These are phyloP conservation scores for Prolemur simus DNA, from an alignment of 2,113 vertebrate genomes.

Conservation along the genomic window DNA sequence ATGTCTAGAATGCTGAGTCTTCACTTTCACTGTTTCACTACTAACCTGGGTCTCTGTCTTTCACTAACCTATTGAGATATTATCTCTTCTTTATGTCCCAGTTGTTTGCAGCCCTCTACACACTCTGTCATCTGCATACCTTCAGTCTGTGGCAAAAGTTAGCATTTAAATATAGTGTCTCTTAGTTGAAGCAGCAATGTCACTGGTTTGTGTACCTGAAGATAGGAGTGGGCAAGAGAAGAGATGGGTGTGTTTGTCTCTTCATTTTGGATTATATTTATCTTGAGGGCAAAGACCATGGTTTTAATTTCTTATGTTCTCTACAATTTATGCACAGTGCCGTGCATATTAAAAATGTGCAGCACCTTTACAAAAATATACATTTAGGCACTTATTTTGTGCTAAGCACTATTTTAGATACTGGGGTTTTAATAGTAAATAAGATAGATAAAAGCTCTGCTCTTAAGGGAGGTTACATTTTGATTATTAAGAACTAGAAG, in stretches of 20 bases:
- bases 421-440: neutral
- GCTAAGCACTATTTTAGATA: neutral
- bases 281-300: neutral
- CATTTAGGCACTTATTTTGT: neutral
- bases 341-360: neutral
- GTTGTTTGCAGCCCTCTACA: neutral
- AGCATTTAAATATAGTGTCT: neutral
- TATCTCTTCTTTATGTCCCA: neutral
- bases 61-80: neutral
- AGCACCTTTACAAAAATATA: neutral
- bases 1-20: neutral
- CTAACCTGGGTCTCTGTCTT: neutral
- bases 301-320: neutral
- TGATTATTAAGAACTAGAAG: slow-evolving; percentile 13
- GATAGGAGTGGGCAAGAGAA: neutral
- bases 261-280: neutral
- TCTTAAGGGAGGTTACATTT: neutral
- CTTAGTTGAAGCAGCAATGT: neutral
- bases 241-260: neutral
- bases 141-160: neutral
- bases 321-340: neutral
- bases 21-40: neutral
- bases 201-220: neutral
- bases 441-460: neutral
- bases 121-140: neutral